A percentile compares a stretch with the other conserved stretches of the same genome.
phyloP scores from a whole-genome alignment of 2,888 invertebrate species.

The Caenorhabditis zanzibari region DNA sequence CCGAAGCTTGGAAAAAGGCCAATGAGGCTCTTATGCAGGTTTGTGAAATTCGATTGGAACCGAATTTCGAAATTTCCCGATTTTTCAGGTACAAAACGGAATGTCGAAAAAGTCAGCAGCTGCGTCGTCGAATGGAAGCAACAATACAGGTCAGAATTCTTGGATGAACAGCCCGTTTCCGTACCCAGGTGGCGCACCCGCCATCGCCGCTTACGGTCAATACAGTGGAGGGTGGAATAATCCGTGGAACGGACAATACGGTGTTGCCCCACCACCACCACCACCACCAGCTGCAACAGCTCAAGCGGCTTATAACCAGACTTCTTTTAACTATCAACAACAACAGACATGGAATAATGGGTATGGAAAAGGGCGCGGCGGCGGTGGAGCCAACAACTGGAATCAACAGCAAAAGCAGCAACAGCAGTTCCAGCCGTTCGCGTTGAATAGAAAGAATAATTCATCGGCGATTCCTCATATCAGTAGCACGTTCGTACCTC shows the following conservation, averaged over 20 bases:
- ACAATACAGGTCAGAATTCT: slow-evolving; percentile 65
- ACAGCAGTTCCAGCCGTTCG: slow-evolving; percentile 61
- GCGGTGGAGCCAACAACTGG: slow-evolving; percentile 45
- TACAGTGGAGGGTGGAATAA: slow-evolving; percentile 62
- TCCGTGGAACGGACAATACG: slow-evolving; percentile 42
- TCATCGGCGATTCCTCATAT: slow-evolving; percentile 45
- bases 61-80: neutral
- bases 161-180: slow-evolving; percentile 61
- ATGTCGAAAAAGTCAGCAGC: slow-evolving; percentile 19
- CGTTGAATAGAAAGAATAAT: slow-evolving; percentile 56
- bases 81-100: slow-evolving; percentile 43
- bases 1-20: slow-evolving; percentile 71
- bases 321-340: slow-evolving; percentile 53
- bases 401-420: slow-evolving; percentile 52
- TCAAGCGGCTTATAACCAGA: slow-evolving; percentile 50
- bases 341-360: slow-evolving; percentile 59
- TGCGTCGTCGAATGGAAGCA: slow-evolving; percentile 47
- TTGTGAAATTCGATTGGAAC: neutral
- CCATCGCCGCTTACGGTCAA: slow-evolving; percentile 37
- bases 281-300: slow-evolving; percentile 29
- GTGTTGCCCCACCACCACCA: slow-evolving; percentile 33
- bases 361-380: slow-evolving; percentile 62
- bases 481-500: slow-evolving; percentile 61
- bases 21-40: slow-evolving; percentile 63
- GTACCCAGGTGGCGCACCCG: slow-evolving; percentile 48